Base-by-base conservation (phyloP, 2,888 invertebrate species). In the Amorpha juglandis region DNA sequence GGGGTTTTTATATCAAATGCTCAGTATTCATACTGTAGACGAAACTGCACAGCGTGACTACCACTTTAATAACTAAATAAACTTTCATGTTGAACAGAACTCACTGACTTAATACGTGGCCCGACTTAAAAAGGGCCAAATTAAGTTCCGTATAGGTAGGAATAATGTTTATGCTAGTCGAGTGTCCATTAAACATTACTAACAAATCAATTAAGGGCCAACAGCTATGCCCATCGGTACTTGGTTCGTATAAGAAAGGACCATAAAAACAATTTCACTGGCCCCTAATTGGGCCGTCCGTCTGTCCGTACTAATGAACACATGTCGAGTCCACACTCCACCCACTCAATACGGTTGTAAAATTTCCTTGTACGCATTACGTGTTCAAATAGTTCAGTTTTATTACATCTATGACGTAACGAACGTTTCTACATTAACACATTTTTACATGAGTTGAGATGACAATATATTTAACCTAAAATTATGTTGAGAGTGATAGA, bases 221-320 rank as follows among this genome's bases (percentile, higher is more conserved):
- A 78, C 73, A 69, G 70, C 76, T 70, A 69, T 69, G 70, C 69
- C 73, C 68, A 67, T 67, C 70, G 55, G 64, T 21, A 33, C 42
- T 45, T 11, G 12, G 14, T 45, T 38, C 7, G 7, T 45, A 42
- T 42, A 75, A 80, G 78, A 78, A 78, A 78, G 76, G 78, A 71
- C 72, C 74, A 77, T 81, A 83, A 82, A 83, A 79, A 78, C 78
- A 77, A 82, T 81, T 80, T 75, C 74, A 74, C 69, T 68, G 69
- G 71, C 73, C 71, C 66, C 74, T 84, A 84, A 84, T 84, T 84
- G 80, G 78, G 68, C 74, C 75, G 75, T 74, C 72, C 65, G 75
- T 69, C 74, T 68, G 75, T 75, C 72, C 66, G 74, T 72, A 71
- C 74, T 83, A 82, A 83, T 81, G 80, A 84, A 82, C 82, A 73